These are phyloP conservation scores for Perca flavescens DNA, from an alignment of 2,113 vertebrate genomes.

Conservation along the genomic window DNA sequence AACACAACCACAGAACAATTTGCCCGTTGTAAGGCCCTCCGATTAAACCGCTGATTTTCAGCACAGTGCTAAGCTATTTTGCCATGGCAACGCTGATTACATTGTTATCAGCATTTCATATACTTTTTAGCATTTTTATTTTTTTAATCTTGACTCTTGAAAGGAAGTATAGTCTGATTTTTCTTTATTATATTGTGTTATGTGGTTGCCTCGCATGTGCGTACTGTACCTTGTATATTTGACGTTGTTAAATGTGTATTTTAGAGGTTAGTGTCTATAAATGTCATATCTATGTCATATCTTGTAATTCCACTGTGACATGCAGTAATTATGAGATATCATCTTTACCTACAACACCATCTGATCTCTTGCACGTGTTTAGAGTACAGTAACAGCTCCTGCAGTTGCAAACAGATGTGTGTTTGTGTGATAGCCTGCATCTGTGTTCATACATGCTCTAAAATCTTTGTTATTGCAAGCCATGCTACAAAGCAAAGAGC, in stretches of 20 bases:
- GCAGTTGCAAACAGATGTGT: conserved; percentile 77
- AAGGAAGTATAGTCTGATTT: neutral
- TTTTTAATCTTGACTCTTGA: conserved; percentile 3
- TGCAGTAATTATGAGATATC: conserved; percentile 65
- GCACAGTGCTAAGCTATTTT: conserved; percentile 71
- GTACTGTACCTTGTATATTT: neutral
- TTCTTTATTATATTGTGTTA: neutral
- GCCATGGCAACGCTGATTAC: conserved; percentile 77
- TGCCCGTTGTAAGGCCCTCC: conserved; percentile 68
- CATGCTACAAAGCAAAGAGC: conserved; percentile 77
- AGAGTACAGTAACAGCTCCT: conserved; percentile 65
- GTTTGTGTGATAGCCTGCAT: conserved; percentile 68
- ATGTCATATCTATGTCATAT: conserved; percentile 55
- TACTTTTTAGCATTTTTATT: conserved; percentile 29
- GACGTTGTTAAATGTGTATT: conserved; percentile 9
- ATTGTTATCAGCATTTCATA: conserved; percentile 64
- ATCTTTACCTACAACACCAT: conserved; percentile 70
- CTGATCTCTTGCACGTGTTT: conserved; percentile 71
- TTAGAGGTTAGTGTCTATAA: conserved; percentile 29
- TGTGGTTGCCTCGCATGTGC: neutral
- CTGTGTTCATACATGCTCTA: conserved; percentile 60
- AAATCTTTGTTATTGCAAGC: conserved; percentile 75
- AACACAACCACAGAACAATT: conserved; percentile 81
- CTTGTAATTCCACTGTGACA: conserved; percentile 50
- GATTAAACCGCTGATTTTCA: conserved; percentile 79